Evolutionary conservation across 2,113 vertebrate genomes (phyloP), one percentile per base, ranked within the genome.

Genomic region (Haemorhous mexicanus): DNA sequence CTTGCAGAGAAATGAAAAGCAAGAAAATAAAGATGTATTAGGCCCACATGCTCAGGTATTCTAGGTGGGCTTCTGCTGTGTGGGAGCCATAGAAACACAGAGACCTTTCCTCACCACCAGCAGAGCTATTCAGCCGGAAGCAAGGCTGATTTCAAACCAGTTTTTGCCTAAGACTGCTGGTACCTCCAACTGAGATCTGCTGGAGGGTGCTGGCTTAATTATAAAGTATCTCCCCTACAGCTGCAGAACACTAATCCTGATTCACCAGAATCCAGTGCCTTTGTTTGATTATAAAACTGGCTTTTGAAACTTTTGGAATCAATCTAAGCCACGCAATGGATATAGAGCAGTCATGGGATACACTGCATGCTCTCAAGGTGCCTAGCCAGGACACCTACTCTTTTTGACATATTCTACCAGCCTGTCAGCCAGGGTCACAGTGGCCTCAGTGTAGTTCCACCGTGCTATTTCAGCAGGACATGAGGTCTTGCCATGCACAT

Each of bases 131-230:
- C 88, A 97, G 94, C 84, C 4, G 1, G 95, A 96, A 95, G 95
- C 92, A 91, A 93, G 95, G 73, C 88, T 94, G 94, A 93, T 97
- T 96, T 97, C 90, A 95, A 95, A 95, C 96, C 89, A 94, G 58
- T 41, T 95, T 94, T 97, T 96, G 94, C 95, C 95, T 93, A 88
- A 84, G 81, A 95, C 96, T 94, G 92, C 93, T 97, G 96, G 86
- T 96, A 91, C 86, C 55, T 95, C 96, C 95, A 93, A 14, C 96
- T 2, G 90, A 97, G 96, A 96, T 82, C 95, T 96, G 95, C 95
- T 96, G 93, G 86, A 96, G 81, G 90, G 90, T 96, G 94, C 84
- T 79, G 82, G 62, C 55, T 91, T 96, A 97, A 96, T 97, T 97
- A 97, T 95, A 84, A 95, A 94, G 41, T 61, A 91, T 94, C 90